Conservation (phyloP, 35 echinoderm and acorn worm genomes). For the Patiria miniata region DNA sequence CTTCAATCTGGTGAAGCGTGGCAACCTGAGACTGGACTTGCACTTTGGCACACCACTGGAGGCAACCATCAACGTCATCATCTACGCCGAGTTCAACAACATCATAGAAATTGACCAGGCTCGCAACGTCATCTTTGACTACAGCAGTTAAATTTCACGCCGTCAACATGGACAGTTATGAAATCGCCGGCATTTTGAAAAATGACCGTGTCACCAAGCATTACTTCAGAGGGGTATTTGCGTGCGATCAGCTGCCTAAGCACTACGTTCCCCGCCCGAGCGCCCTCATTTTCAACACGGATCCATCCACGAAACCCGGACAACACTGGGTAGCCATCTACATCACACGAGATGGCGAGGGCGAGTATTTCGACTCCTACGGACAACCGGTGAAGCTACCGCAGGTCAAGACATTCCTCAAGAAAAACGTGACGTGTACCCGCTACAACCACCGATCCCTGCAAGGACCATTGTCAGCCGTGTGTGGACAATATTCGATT, state of each 20-base stretch:
- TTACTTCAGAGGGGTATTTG: constrained; percentile 44
- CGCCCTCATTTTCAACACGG: constrained; percentile 33
- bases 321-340: constrained; percentile 51
- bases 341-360: background rate
- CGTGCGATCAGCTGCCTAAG: constrained; percentile 34
- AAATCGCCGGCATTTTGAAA: constrained; percentile 2
- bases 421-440: background rate
- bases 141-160: constrained; percentile 14
- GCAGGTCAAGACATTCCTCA: constrained; percentile 2
- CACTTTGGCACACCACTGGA: constrained; percentile 43
- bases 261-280: background rate
- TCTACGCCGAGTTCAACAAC: constrained; percentile 42
- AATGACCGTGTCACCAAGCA: background rate
- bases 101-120: constrained; percentile 38
- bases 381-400: constrained; percentile 11
- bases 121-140: constrained; percentile 57
- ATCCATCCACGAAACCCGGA: background rate
- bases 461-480: constrained; percentile 23
- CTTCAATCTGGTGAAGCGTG: constrained; percentile 41
- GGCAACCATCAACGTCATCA: constrained; percentile 31
- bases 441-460: background rate
- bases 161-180: constrained; percentile 42
- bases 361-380: constrained; percentile 42
- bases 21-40: constrained; percentile 54
- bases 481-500: constrained; percentile 44